Conservation (phyloP, 2,888 invertebrate genomes). For the Nomada fucata region DNA sequence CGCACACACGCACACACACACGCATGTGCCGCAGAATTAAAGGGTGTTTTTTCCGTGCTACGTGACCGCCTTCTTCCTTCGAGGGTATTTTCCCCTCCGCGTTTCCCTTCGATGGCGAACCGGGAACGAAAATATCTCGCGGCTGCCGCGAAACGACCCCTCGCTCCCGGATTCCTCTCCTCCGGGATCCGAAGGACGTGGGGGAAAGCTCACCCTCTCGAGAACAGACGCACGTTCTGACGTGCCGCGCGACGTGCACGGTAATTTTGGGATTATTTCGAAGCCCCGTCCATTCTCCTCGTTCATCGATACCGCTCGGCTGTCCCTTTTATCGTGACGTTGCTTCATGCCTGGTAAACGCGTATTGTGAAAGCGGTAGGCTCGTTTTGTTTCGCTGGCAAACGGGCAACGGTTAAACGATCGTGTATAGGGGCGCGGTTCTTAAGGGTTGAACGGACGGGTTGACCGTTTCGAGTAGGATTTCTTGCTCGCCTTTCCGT, state of each 20-base stretch:
- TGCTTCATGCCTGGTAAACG: neutral
- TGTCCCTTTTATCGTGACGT: neutral
- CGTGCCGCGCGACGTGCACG: slow-evolving; percentile 25
- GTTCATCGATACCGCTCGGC: neutral
- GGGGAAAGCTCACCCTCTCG: slow-evolving; percentile 31
- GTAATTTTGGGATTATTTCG: slow-evolving; percentile 50
- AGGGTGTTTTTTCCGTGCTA: slow-evolving; percentile 77
- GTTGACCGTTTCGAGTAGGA: neutral
- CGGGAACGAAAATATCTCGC: slow-evolving; percentile 83
- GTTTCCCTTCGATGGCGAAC: slow-evolving; percentile 83
- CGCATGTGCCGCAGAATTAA: slow-evolving; percentile 44
- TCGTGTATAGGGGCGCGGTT: neutral
- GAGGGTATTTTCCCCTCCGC: slow-evolving; percentile 80
- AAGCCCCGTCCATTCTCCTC: neutral
- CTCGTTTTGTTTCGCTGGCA: neutral
- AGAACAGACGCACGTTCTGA: slow-evolving; percentile 29
- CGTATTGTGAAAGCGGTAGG: neutral
- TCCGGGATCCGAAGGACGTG: slow-evolving; percentile 52
- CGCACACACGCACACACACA: neutral
- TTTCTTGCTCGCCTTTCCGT: neutral
- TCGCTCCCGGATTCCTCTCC: slow-evolving; percentile 56
- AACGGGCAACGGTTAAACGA: slow-evolving; percentile 4
- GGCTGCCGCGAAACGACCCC: slow-evolving; percentile 58
- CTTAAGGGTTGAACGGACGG: neutral
- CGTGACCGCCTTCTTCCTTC: slow-evolving; percentile 68